Conservation (phyloP, 2,113 vertebrate species). For the Antechinus stuartii region DNA sequence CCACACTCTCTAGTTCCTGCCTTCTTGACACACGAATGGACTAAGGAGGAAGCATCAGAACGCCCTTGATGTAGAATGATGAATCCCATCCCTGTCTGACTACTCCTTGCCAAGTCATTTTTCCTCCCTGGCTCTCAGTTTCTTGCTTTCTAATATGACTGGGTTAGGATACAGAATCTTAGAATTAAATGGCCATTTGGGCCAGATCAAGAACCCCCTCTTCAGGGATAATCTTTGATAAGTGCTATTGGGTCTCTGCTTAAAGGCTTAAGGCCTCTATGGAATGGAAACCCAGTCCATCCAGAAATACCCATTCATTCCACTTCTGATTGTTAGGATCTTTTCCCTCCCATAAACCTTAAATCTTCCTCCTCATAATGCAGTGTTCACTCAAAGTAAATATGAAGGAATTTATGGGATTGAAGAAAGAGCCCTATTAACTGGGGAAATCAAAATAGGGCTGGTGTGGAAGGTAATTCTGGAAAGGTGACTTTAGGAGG, state of each 20-base stretch:
- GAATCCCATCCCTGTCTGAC: neutral
- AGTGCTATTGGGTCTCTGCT: neutral
- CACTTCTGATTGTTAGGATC: neutral
- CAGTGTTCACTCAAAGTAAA: neutral
- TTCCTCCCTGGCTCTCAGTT: neutral
- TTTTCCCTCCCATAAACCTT: too few relatives aligned
- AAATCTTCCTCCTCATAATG: neutral
- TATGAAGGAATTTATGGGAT: neutral
- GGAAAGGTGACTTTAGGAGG: neutral
- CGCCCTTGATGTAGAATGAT: neutral
- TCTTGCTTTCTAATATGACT: neutral
- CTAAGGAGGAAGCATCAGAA: neutral
- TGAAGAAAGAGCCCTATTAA: neutral
- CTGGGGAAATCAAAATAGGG: neutral
- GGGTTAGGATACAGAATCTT: neutral
- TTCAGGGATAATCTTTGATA: neutral
- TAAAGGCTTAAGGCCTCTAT: neutral
- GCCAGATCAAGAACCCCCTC: neutral
- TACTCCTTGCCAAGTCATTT: neutral
- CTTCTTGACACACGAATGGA: neutral
- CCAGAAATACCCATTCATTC: neutral
- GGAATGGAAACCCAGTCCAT: neutral
- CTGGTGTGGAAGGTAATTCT: neutral
- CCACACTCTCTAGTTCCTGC: neutral
- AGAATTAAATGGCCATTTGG: too few relatives aligned